A percentile compares a stretch with the other conserved stretches of the same genome.
Conservation (phyloP, 2,888 invertebrate genomes). For the Diachrysia chrysitis region DNA sequence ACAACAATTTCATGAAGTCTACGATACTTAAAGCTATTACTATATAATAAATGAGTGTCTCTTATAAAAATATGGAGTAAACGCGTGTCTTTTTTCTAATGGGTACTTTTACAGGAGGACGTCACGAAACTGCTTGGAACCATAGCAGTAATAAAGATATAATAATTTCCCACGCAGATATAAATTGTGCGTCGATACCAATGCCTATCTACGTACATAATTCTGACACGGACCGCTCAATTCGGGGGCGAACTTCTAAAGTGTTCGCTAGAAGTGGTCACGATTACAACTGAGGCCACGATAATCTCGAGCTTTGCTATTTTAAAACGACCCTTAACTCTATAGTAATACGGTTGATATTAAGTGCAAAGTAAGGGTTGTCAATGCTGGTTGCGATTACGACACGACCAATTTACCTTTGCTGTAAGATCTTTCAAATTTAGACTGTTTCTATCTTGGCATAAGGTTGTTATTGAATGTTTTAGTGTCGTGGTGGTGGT, state of each 20-base stretch:
- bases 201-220: conserved; percentile 72
- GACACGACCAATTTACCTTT: conserved; percentile 63
- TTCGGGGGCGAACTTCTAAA: conserved; percentile 85
- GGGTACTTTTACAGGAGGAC: conserved; percentile 36
- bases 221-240: conserved; percentile 87
- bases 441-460: conserved; percentile 32
- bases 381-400: conserved; percentile 74
- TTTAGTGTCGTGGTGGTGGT: conserved; percentile 67
- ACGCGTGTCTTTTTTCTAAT: conserved; percentile 14
- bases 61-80: conserved; percentile 27
- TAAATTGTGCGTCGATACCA: conserved; percentile 82
- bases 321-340: conserved; percentile 67
- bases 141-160: conserved; percentile 83
- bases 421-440: conserved; percentile 26
- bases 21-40: neutral
- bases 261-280: conserved; percentile 87
- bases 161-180: conserved; percentile 80
- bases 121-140: conserved; percentile 64
- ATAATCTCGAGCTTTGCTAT: conserved; percentile 34
- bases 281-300: conserved; percentile 78
- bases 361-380: conserved; percentile 66
- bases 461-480: conserved; percentile 49
- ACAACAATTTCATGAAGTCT: conserved; percentile 5
- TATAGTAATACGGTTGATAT: conserved; percentile 64
- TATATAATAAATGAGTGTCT: conserved; percentile 7